Conservation (phyloP, 2,888 invertebrate genomes). For the Drosophila algonquin region DNA sequence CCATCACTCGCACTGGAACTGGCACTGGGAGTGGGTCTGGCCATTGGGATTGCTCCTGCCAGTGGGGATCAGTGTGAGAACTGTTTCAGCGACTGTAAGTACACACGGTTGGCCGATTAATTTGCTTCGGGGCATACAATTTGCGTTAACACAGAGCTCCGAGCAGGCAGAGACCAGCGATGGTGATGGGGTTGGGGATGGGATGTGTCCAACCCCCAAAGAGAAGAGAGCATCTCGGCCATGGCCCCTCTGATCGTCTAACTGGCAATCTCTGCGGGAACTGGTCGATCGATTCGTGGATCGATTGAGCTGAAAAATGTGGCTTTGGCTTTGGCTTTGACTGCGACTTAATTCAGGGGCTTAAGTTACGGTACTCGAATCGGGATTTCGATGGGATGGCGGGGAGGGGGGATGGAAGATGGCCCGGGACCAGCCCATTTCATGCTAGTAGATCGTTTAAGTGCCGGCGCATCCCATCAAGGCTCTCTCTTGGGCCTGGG, state of each 20-base stretch:
- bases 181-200: not conserved
- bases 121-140: constrained; percentile 11
- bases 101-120: not conserved
- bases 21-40: too few species aligned
- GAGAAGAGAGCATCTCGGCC: not conserved
- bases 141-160: constrained; percentile 21
- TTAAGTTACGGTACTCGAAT: constrained; percentile 66
- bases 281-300: not conserved
- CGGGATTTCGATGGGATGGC: constrained; percentile 45
- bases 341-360: constrained; percentile 58
- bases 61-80: not conserved
- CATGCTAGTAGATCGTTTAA: constrained; percentile 69
- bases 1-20: not conserved
- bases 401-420: constrained; percentile 24
- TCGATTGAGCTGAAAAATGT: not conserved
- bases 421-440: constrained; percentile 39
- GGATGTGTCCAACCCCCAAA: not conserved
- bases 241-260: not conserved
- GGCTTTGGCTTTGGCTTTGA: constrained; percentile 4
- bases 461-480: constrained; percentile 41
- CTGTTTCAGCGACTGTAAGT: not conserved
- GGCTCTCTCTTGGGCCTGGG: not conserved
- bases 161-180: not conserved
- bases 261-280: not conserved
- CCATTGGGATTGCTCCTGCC: not conserved